Conservation (phyloP, 2,797 vertebrate species). For the Enteromius afrohamiltoni region DNA sequence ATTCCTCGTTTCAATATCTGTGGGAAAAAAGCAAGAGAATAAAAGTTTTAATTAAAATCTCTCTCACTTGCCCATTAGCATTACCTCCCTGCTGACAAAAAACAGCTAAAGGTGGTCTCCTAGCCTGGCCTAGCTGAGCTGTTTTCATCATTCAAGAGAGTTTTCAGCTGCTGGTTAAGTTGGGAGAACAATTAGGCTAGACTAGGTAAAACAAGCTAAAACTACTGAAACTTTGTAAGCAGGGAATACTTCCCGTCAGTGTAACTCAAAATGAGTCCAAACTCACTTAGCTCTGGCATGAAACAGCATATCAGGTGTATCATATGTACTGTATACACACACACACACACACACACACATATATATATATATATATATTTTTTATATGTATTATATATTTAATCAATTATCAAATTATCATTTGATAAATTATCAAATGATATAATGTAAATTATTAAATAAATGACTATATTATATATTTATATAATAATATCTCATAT, state of each 20-base stretch:
- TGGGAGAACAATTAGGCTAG: background rate
- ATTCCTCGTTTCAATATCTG: slow-evolving; percentile 74
- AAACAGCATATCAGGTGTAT: background rate
- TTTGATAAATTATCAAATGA: too few species aligned
- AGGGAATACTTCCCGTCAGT: background rate
- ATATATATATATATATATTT: background rate
- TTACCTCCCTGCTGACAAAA: slow-evolving; percentile 39
- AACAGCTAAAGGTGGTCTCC: slow-evolving; percentile 4
- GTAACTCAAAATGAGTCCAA: background rate
- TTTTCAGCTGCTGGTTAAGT: background rate
- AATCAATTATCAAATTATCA: too few species aligned
- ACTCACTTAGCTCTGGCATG: background rate
- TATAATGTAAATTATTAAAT: too few species aligned
- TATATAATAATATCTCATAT: too few species aligned
- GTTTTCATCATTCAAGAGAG: background rate
- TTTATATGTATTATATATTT: too few species aligned
- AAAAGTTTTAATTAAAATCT: slow-evolving; percentile 76
- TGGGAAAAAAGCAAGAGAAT: slow-evolving; percentile 68
- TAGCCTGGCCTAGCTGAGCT: background rate
- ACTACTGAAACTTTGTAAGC: background rate
- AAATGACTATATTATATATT: too few species aligned
- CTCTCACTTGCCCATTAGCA: slow-evolving; percentile 43
- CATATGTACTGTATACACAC: too few species aligned
- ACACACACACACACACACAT: too few species aligned
- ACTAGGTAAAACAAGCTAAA: background rate